These are phyloP conservation scores for Carapus acus DNA, from an alignment of 2,797 vertebrate genomes.

Conservation along the genomic window DNA sequence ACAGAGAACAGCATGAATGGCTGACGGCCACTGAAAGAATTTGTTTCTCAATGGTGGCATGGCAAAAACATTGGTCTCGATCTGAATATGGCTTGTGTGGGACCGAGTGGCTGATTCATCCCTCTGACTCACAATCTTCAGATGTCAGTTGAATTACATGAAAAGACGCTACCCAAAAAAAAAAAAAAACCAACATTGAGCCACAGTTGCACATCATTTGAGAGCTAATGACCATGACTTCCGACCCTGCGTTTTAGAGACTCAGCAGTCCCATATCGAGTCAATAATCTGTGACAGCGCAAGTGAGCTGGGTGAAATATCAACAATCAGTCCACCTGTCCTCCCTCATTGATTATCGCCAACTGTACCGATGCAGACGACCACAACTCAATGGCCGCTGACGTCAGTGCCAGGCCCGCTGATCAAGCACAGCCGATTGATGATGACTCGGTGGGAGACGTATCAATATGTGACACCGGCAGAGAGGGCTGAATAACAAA, in stretches of 20 bases:
- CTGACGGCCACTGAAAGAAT: constrained; percentile 13
- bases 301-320: constrained; percentile 20
- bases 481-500: constrained; percentile 8
- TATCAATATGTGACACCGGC: constrained; percentile 14
- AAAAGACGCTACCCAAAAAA: constrained; percentile 48
- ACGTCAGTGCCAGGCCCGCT: constrained; percentile 12
- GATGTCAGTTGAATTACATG: constrained; percentile 34
- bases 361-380: constrained; percentile 18
- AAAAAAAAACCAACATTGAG: constrained; percentile 45
- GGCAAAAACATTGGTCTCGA: constrained; percentile 16
- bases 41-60: constrained; percentile 20
- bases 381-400: constrained; percentile 35
- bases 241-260: constrained; percentile 27
- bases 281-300: constrained; percentile 28
- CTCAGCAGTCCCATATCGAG: constrained; percentile 10
- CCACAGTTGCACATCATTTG: constrained; percentile 39
- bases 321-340: constrained; percentile 32
- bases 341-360: constrained; percentile 46
- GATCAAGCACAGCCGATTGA: constrained; percentile 26
- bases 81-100: constrained; percentile 32
- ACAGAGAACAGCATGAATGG: constrained; percentile 19
- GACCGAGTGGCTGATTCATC: constrained; percentile 44
- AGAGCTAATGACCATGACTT: constrained; percentile 39
- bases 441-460: constrained; percentile 41
- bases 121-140: constrained; percentile 38